phyloP scores from a whole-genome alignment of 2,797 vertebrate genomes.

The Chelon labrosus region DNA sequence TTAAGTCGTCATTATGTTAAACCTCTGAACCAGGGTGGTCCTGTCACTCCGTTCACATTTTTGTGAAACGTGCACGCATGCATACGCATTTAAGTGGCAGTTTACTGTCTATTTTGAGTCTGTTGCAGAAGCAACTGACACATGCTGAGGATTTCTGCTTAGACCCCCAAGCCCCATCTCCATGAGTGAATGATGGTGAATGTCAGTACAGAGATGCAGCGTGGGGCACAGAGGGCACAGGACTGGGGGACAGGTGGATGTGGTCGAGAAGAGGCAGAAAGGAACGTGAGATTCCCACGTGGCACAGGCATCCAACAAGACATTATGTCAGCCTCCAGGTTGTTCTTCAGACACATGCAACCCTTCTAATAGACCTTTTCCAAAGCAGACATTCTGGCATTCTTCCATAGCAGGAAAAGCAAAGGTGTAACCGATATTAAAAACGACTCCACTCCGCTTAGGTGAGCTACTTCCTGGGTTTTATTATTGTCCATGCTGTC shows the following conservation, averaged over 20 bases:
- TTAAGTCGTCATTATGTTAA: slow-evolving; percentile 43
- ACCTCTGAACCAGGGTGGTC: slow-evolving; percentile 67
- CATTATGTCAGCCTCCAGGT: slow-evolving; percentile 53
- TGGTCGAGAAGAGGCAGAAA: slow-evolving; percentile 29
- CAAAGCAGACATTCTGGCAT: not conserved
- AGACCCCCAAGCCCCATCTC: slow-evolving; percentile 21
- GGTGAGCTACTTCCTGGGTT: no score
- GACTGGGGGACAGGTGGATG: slow-evolving; percentile 59
- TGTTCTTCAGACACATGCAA: slow-evolving; percentile 43
- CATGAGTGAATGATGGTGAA: slow-evolving; percentile 48
- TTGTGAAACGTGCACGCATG: slow-evolving; percentile 34
- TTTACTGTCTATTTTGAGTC: slow-evolving; percentile 76
- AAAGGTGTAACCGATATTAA: not conserved
- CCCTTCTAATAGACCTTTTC: slow-evolving; percentile 6
- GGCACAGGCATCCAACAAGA: slow-evolving; percentile 45
- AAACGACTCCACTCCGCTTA: no score
- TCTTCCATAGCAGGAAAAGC: not conserved
- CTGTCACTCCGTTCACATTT: slow-evolving; percentile 57
- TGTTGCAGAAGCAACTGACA: slow-evolving; percentile 62
- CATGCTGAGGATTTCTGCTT: slow-evolving; percentile 62
- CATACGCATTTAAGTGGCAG: slow-evolving; percentile 40
- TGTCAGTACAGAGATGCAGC: slow-evolving; percentile 28
- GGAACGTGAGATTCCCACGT: slow-evolving; percentile 58
- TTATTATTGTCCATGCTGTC: no score
- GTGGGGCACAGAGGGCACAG: slow-evolving; percentile 28